phyloP scores from a whole-genome alignment of 2,888 invertebrate genomes.

The Leptinotarsa rubiginosa region DNA sequence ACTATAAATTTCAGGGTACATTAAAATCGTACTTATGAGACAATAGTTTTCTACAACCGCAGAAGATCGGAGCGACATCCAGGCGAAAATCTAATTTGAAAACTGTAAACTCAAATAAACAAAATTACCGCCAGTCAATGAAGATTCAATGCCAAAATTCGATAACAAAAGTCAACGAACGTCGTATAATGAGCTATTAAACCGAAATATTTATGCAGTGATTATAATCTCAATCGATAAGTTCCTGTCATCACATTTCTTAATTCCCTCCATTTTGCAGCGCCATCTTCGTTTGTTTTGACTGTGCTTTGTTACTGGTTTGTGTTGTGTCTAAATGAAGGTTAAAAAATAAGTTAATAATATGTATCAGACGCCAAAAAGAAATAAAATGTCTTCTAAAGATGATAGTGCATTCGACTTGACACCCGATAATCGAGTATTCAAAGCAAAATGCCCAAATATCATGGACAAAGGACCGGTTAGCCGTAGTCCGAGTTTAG shows the following conservation, averaged over 20 bases:
- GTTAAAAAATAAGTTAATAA: constrained; percentile 52
- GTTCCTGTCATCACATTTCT: constrained; percentile 5
- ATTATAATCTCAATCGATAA: constrained; percentile 9
- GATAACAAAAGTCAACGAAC: too few species aligned
- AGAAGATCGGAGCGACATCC: neutral
- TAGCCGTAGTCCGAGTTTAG: constrained; percentile 56
- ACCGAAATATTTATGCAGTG: neutral
- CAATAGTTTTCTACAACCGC: neutral
- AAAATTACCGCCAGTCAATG: neutral
- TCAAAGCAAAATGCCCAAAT: constrained; percentile 56
- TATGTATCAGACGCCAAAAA: constrained; percentile 58
- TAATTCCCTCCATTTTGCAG: constrained; percentile 58
- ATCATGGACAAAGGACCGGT: constrained; percentile 57
- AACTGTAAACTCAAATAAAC: neutral
- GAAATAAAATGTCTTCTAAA: constrained; percentile 52
- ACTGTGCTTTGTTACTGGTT: constrained; percentile 48
- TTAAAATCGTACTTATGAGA: too few species aligned
- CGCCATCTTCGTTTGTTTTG: constrained; percentile 60
- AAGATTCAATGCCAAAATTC: too few species aligned
- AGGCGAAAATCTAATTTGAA: neutral
- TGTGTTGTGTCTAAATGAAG: constrained; percentile 46
- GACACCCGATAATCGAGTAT: constrained; percentile 56
- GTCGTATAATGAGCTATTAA: too few species aligned
- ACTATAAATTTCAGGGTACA: too few species aligned
- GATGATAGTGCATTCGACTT: constrained; percentile 53